Evolutionary conservation across 2,888 invertebrate genomes (phyloP), one percentile per base, ranked within the genome.

Genomic region (Drosophila villosipedis): DNA sequence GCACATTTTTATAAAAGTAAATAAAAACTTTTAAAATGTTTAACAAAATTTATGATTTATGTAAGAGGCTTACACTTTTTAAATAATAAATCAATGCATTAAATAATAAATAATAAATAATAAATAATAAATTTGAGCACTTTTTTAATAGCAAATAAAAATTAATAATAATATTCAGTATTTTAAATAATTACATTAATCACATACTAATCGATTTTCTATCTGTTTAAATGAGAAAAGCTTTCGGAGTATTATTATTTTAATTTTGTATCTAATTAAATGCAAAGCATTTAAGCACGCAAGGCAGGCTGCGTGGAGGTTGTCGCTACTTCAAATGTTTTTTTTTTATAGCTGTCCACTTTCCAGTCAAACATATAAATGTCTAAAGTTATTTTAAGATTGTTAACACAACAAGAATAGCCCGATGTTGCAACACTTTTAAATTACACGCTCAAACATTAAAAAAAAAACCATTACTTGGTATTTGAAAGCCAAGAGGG

Each of bases 361-460:
- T 25, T 16, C 0, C 16, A 16, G 16, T 25, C 47, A 16, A 47
- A 47, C 16, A 2, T 43, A 10, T 25, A 25, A 47, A 47, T 49
- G 49, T 31, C 31, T 1, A 19, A 37, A 39, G 52, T 61, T 61
- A 66, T 52, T 63, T 43, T 7, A 28, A 22, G 52, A 52, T 52
- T 19, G 43, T 16, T 25, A 30, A 28, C 33, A 76, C 67, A 70
- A 55, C 67, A 64, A 61, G 39, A 30, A 76, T 43, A 33, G 50
- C 59, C 39, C 33, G 9, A 71, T 78, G 65, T 66, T 63, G 57
- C 68, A 78, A 61, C 68, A 59, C 37, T 72, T 72, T 76, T 35
- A 64, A 68, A 49, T 78, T 69, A 60, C 35, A 73, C 47, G 65
- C 54, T 73, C 35, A 41, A 76, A 61, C 50, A 75, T 78, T 62